Conservation (phyloP, 2,797 vertebrate genomes). For the Hydrolagus colliei region DNA sequence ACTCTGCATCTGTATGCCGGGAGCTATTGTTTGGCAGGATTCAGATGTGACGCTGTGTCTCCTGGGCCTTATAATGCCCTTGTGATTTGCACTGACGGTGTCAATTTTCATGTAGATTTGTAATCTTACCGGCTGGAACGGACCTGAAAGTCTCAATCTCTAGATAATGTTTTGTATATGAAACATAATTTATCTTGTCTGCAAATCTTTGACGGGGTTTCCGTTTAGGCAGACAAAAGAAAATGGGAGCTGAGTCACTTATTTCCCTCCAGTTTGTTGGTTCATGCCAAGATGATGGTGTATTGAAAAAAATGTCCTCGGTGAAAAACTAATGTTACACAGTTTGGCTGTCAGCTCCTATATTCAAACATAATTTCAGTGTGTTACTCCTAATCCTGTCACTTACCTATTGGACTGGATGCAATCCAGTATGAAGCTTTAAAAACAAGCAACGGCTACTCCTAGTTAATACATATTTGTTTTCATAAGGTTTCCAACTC, state of each 20-base stretch:
- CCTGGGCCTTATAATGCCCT: background rate
- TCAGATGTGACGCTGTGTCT: constrained; percentile 17
- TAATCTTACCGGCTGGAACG: background rate
- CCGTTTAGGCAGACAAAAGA: background rate
- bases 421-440: background rate
- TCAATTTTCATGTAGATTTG: background rate
- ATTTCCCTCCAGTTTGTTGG: background rate
- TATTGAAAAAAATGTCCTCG: background rate
- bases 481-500: background rate
- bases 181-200: too few species aligned
- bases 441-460: background rate
- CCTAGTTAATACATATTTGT: background rate
- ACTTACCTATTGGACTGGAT: background rate
- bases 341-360: background rate
- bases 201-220: background rate
- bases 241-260: background rate
- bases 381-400: background rate
- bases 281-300: background rate
- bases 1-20: background rate
- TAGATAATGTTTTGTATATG: too few species aligned
- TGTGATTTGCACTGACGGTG: background rate
- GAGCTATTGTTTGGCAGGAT: background rate
- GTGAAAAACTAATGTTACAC: background rate
- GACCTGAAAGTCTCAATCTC: background rate
- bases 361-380: too few species aligned